phyloP scores from a whole-genome alignment of 1,140 invertebrate species.

The Drosophila pseudoananassae region DNA sequence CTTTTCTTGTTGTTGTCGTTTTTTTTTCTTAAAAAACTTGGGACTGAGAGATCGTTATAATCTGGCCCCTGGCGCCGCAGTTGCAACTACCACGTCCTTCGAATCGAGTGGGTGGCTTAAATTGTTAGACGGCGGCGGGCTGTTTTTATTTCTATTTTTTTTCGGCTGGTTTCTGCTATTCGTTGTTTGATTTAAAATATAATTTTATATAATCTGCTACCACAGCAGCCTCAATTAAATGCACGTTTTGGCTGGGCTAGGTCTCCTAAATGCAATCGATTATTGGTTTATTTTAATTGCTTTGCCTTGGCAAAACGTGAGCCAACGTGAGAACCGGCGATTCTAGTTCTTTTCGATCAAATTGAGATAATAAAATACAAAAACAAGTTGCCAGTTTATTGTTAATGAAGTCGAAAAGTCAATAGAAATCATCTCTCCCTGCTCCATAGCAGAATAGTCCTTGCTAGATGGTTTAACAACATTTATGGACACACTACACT shows the following conservation, averaged over 20 bases:
- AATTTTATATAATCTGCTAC: slow-evolving; percentile 79
- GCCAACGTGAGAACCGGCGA: slow-evolving; percentile 62
- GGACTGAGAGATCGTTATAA: slow-evolving; percentile 78
- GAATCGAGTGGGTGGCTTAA: slow-evolving; percentile 68
- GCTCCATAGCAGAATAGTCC: background rate
- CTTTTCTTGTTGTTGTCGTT: slow-evolving; percentile 4
- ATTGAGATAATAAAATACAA: slow-evolving; percentile 17
- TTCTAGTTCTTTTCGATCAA: slow-evolving; percentile 30
- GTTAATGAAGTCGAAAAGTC: background rate
- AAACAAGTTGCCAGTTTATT: slow-evolving; percentile 9
- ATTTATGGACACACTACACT: slow-evolving; percentile 54
- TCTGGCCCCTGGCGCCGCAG: slow-evolving; percentile 70
- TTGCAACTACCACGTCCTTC: slow-evolving; percentile 76
- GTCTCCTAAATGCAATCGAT: slow-evolving; percentile 73
- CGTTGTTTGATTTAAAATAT: slow-evolving; percentile 81
- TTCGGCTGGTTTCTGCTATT: slow-evolving; percentile 45
- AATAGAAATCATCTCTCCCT: background rate
- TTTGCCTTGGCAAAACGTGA: slow-evolving; percentile 56
- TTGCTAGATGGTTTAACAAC: background rate
- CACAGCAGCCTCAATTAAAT: slow-evolving; percentile 72
- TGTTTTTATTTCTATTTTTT: slow-evolving; percentile 35
- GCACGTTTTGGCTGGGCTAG: slow-evolving; percentile 65
- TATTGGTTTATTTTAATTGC: slow-evolving; percentile 78
- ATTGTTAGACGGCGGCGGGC: slow-evolving; percentile 39
- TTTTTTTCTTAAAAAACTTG: slow-evolving; percentile 2